Conservation (phyloP, 2,888 invertebrate genomes). For the Corythucha ciliata region DNA sequence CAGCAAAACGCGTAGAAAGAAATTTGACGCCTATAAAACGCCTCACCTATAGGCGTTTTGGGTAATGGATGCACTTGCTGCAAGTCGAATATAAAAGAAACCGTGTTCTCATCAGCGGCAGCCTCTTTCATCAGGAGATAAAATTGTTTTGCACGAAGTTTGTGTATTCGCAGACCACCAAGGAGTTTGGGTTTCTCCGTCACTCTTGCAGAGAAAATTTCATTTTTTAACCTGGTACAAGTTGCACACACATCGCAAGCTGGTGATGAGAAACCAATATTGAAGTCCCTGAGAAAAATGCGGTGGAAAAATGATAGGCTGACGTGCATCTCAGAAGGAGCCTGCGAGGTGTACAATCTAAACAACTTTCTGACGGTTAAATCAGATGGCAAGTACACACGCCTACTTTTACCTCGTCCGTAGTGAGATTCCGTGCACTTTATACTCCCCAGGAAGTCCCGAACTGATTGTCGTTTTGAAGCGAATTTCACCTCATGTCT, state of each 20-base stretch:
- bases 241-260: not conserved
- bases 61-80: slow-evolving; percentile 21
- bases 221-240: not conserved
- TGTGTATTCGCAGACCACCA: slow-evolving; percentile 22
- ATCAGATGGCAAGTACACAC: too few relatives aligned
- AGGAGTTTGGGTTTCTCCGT: slow-evolving; percentile 2
- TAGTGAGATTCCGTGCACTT: too few relatives aligned
- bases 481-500: too few relatives aligned
- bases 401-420: too few relatives aligned
- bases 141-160: slow-evolving; percentile 27
- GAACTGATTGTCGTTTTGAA: too few relatives aligned
- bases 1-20: slow-evolving; percentile 15
- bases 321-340: not conserved
- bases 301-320: slow-evolving; percentile 4
- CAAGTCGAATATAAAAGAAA: slow-evolving; percentile 12
- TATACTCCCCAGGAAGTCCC: too few relatives aligned
- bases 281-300: slow-evolving; percentile 1
- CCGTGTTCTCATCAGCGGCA: slow-evolving; percentile 2
- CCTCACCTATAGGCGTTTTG: slow-evolving; percentile 20
- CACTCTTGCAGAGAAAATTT: not conserved
- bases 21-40: slow-evolving; percentile 21
- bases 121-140: slow-evolving; percentile 25
- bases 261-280: not conserved
- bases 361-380: slow-evolving; percentile 4
- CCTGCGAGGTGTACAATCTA: not conserved